These are phyloP conservation scores for Empis livida DNA, from an alignment of 2,888 invertebrate species.

Conservation along the genomic window DNA sequence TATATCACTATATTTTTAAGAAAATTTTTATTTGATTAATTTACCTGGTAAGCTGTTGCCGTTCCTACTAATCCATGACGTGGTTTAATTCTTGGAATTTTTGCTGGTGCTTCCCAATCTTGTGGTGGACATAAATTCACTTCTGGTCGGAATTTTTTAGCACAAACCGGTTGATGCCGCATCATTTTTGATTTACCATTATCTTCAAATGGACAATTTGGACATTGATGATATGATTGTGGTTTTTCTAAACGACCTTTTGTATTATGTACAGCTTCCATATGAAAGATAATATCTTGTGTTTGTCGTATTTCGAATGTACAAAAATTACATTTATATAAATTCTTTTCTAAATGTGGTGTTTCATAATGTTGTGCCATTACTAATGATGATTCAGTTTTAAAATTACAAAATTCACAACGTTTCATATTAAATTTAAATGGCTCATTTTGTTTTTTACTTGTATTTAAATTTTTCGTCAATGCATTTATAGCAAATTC, in stretches of 20 bases:
- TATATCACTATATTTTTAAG: neutral
- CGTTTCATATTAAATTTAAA: slow-evolving; percentile 63
- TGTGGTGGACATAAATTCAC: slow-evolving; percentile 72
- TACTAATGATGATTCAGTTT: slow-evolving; percentile 70
- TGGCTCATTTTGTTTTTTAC: slow-evolving; percentile 73
- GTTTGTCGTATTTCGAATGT: slow-evolving; percentile 68
- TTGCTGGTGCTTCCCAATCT: slow-evolving; percentile 90
- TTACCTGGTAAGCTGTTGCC: slow-evolving; percentile 36
- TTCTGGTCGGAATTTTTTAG: slow-evolving; percentile 80
- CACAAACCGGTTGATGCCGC: slow-evolving; percentile 75
- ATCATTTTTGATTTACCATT: slow-evolving; percentile 84
- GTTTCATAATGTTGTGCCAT: slow-evolving; percentile 82
- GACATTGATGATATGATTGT: slow-evolving; percentile 80
- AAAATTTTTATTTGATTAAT: neutral
- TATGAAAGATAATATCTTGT: slow-evolving; percentile 79
- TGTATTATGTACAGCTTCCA: slow-evolving; percentile 80
- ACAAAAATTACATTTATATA: slow-evolving; percentile 79
- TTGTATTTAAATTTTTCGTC: slow-evolving; percentile 71
- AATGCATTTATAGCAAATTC: slow-evolving; percentile 70
- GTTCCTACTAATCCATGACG: slow-evolving; percentile 36
- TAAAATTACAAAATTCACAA: slow-evolving; percentile 81
- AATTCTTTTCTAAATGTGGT: slow-evolving; percentile 79
- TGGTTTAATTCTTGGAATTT: slow-evolving; percentile 56
- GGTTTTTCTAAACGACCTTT: slow-evolving; percentile 73
- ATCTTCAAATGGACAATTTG: slow-evolving; percentile 88